Percentiles rank a stretch among this genome's conserved stretches.
Conservation (phyloP, 2,888 invertebrate species). For the Agrotis puta region DNA sequence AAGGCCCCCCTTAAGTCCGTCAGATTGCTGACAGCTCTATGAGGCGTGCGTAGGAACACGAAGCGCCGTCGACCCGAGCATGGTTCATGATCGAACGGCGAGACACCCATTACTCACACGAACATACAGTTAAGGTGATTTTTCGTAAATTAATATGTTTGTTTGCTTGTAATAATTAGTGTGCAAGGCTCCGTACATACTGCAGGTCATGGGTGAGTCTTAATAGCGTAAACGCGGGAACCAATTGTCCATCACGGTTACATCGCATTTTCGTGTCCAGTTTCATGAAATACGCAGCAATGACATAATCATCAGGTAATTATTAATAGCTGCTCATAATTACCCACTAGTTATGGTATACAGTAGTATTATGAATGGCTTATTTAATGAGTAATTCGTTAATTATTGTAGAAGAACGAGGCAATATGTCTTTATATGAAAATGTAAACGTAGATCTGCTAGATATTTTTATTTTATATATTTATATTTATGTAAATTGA, state of each 20-base stretch:
- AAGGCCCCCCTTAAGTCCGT: no score
- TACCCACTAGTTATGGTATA: constrained; percentile 42
- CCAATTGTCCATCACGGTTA: constrained; percentile 76
- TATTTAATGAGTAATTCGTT: constrained; percentile 47
- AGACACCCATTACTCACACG: background rate
- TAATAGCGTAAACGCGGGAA: constrained; percentile 76
- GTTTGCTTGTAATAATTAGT: constrained; percentile 73
- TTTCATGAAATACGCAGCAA: constrained; percentile 66
- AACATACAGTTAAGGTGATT: constrained; percentile 43
- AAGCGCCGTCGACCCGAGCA: no score
- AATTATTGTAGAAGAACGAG: constrained; percentile 49
- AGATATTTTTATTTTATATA: constrained; percentile 17
- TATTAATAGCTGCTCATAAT: constrained; percentile 71
- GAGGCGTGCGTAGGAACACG: no score
- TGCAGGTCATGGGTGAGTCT: constrained; percentile 81
- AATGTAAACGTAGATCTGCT: constrained; percentile 19
- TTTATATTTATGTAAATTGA: constrained; percentile 42
- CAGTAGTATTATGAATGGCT: constrained; percentile 48
- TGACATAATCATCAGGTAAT: constrained; percentile 75
- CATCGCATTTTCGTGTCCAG: constrained; percentile 66
- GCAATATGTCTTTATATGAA: constrained; percentile 47
- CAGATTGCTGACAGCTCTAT: no score
- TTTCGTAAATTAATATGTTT: constrained; percentile 69
- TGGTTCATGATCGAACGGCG: no score
- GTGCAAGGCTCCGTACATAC: constrained; percentile 70